Base-by-base conservation (phyloP, 1,140 invertebrate genomes). In the Protaetia brevitarsis region DNA sequence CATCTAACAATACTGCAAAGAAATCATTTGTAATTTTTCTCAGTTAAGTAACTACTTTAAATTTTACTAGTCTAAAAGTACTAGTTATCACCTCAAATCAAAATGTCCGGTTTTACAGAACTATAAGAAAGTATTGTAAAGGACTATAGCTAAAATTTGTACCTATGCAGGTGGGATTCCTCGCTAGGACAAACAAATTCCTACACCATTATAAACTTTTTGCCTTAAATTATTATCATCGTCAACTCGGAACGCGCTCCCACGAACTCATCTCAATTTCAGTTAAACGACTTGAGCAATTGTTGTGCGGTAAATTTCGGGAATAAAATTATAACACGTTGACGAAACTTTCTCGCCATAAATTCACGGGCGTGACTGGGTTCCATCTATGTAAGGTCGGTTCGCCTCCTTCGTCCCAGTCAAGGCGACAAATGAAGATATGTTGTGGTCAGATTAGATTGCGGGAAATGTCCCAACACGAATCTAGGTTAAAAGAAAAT, bases 401-500 rank as follows among this genome's bases (percentile, higher is more conserved):
- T 10, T 51, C 41, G 41, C 13, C 19, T 51, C 19, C 41, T 51
- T 51, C 41, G 41, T 23, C 16, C 41, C 41, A 51, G 41, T 51
- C 41, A 51, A 51, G 19, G 6, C 41, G 41, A 51, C 41, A 51
- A 51, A 51, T 51, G 41, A 51, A 51, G 41, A 51, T 51, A 51
- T 51, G 41, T 51, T 51, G 41, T 51, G 41, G 41, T 51, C 41
- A 51, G 41, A 51, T 51, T 51, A 51, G 41, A 51, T 51, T 51
- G 41, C 41, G 19, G 41, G 41, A 51, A 51, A 19, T 51, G 41
- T 51, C 41, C 41, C 41, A 51, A 51, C 41, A 51, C 41, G 41
- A 51, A 51, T 51, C 41, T 51, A 51, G 41, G 41, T 51, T 51
- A 51, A 51, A 51, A 51, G 41, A 51, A 51, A 51, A 51, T 51